Base-by-base conservation (phyloP, 64 coral and sea anemone genomes). In the Catalaphyllia jardinei region DNA sequence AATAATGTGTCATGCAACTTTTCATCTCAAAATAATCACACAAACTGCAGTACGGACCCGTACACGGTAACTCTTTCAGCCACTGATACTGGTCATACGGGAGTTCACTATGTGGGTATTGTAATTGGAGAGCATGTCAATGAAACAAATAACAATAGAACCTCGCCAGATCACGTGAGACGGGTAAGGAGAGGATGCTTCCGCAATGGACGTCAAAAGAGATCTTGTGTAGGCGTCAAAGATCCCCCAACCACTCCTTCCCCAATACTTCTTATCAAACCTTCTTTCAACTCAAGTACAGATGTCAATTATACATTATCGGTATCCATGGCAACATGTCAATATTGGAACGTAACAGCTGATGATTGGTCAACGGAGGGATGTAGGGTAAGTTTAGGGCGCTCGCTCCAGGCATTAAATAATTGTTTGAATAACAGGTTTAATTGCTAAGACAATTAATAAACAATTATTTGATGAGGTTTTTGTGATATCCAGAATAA, bases 221-320 rank as follows among this genome's bases (percentile, higher is more conserved):
- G 95, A 77, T 89, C 95, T 62, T 97, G 95, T 93, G 91, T 97
- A n/a, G 88, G 88, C 19, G 95, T 97, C 24, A 97, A 97, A 73
- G 91, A 93, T 46, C 95, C 95, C 18, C 95, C 95, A 24, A 89
- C 95, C 7, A 97, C 95, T 80, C 83, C 77, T 71, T 81, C 95
- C 7, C 83, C 95, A 42, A 91, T 65, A 76, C 51, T 60, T 22
- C 15, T 77, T 8, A 62, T 87, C 35, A 50, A 81, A 46, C 91
- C 88, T 5, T 17, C n/a, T 50, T 97, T 82, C 62, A 91, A 93
- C 31, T 73, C 88, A 59, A 83, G 67, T 8, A 91, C 62, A 2
- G 95, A 97, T 74, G 76, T 97, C 10, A 97, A 90, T 86, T 97
- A 97, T 67, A 93, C 95, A 2, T 87, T 94, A 71, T 79, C 88